Conservation (phyloP, 2,888 invertebrate genomes). For the Platypus cylindrus region DNA sequence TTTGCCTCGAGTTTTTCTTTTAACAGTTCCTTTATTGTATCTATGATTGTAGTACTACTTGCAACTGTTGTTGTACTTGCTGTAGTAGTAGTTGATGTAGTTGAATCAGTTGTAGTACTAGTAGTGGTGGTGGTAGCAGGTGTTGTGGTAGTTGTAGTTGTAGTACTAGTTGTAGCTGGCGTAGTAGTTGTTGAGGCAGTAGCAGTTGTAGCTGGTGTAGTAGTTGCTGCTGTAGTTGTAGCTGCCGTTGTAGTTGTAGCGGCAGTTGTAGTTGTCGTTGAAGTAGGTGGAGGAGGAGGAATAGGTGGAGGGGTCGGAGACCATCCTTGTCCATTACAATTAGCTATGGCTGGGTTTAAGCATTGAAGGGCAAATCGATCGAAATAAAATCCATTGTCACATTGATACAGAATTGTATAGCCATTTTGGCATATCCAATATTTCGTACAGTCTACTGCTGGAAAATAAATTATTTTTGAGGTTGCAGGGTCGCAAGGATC, state of each 20-base stretch:
- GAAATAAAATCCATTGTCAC: too few species aligned
- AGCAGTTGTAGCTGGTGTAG: background rate
- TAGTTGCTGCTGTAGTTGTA: background rate
- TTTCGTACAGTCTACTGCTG: too few species aligned
- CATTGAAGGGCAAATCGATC: background rate
- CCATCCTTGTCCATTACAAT: background rate
- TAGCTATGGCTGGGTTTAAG: background rate
- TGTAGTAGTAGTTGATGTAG: background rate
- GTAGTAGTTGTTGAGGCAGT: background rate
- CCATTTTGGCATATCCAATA: too few species aligned
- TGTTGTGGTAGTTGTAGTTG: background rate
- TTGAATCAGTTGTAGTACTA: background rate
- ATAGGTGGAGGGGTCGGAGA: background rate
- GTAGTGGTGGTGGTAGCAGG: background rate
- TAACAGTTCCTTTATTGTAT: too few species aligned
- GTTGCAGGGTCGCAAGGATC: too few species aligned
- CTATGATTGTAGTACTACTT: too few species aligned
- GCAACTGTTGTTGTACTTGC: background rate
- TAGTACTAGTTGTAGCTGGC: background rate
- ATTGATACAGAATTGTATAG: too few species aligned
- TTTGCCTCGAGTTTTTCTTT: too few species aligned
- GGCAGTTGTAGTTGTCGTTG: background rate
- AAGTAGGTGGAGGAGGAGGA: background rate
- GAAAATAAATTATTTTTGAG: too few species aligned
- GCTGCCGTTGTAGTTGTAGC: background rate